Percentiles rank a stretch among this genome's conserved stretches.
Evolutionary conservation across 2,888 invertebrate species (phyloP).

Genomic region (Periphyllus acericola): DNA sequence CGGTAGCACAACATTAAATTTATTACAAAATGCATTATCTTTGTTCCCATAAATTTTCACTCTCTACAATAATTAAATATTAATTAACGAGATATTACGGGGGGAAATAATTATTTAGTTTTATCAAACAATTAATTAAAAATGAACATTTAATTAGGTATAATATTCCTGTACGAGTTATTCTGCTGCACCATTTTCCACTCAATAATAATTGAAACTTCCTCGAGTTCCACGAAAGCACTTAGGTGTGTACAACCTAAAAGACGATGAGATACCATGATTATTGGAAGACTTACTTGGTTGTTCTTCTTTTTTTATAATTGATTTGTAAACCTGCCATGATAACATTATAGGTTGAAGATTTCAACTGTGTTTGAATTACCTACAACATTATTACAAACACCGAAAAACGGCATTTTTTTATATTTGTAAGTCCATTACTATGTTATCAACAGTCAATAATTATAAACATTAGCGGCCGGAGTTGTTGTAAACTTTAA

Average conservation of each 20-base stretch:
- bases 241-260: not conserved
- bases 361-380: not conserved
- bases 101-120: not conserved
- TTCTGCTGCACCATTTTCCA: not conserved
- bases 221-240: not conserved
- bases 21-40: not conserved
- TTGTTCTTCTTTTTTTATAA: no score
- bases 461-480: no score
- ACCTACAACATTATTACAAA: not conserved
- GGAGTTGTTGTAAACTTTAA: no score
- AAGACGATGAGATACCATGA: not conserved
- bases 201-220: not conserved
- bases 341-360: not conserved
- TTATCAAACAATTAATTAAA: not conserved
- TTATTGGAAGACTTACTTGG: not conserved
- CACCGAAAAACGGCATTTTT: not conserved
- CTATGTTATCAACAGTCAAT: no score
- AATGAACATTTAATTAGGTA: not conserved
- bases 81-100: not conserved
- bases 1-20: not conserved
- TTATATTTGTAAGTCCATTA: no score
- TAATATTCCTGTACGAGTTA: not conserved
- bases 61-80: not conserved
- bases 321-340: not conserved
- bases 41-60: not conserved